Evolutionary conservation across 2,797 vertebrate species (phyloP).

Genomic region (Siniperca obscura): DNA sequence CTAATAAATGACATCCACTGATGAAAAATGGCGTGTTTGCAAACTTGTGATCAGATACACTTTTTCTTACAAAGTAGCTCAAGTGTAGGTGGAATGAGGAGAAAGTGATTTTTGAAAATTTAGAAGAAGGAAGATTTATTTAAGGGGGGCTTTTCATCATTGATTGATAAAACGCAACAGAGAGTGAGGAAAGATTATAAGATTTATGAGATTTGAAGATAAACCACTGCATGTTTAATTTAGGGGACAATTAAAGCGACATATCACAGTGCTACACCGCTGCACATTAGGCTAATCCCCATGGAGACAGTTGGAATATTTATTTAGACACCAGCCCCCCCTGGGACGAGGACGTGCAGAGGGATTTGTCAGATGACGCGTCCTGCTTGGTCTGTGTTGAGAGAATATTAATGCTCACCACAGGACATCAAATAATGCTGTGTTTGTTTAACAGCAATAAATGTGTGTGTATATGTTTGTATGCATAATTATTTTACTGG

Average conservation of each 20-base stretch:
- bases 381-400: conserved; percentile 33
- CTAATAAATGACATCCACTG: conserved; percentile 74
- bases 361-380: conserved; percentile 64
- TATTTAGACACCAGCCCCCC: conserved; percentile 57
- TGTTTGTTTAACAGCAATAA: conserved; percentile 47
- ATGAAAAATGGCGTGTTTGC: conserved; percentile 67
- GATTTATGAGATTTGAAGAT: conserved; percentile 80
- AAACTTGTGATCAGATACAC: conserved; percentile 64
- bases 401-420: conserved; percentile 55
- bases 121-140: conserved; percentile 21
- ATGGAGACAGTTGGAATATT: conserved; percentile 72
- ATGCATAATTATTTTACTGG: conserved; percentile 23
- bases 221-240: conserved; percentile 75
- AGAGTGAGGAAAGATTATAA: conserved; percentile 73
- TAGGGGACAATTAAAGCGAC: conserved; percentile 75
- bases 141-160: conserved; percentile 35
- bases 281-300: conserved; percentile 72
- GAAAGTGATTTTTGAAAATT: conserved; percentile 23
- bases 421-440: conserved; percentile 25
- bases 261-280: conserved; percentile 57
- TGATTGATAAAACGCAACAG: conserved; percentile 74
- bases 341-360: conserved; percentile 31
- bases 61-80: conserved; percentile 60
- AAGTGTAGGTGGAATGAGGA: conserved; percentile 15
- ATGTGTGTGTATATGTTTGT: conserved; percentile 25